Evolutionary conservation across 2,797 vertebrate genomes (phyloP), one percentile per base, ranked within the genome.

Genomic region (Valencia hispanica): DNA sequence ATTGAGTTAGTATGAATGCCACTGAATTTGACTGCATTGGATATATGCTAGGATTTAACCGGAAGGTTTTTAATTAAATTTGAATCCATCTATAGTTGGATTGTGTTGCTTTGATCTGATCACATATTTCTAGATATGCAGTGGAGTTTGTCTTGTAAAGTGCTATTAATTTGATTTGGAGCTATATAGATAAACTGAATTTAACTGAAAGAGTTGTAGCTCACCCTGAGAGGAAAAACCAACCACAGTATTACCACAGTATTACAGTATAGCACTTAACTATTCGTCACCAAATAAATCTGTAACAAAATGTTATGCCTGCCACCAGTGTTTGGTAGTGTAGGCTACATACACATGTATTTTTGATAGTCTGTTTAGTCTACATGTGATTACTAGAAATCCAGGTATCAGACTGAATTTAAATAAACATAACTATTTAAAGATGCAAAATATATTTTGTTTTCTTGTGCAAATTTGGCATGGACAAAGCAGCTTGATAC

Each of bases 401-500:
- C 41, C 22, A 32, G 69, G 41, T 43, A 41, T 72, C 1, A 68
- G 57, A 53, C 36, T 22, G 57, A 25, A 66, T 77, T 74, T 59
- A 25, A 77, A 76, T 68, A 9, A 74, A 69, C 61, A 27, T 43
- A 70, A 75, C 77, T 70, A 66, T 80, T 74, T 50, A 65, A 4
- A 0, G 5, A 48, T 50, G 68, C 30, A 51, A 18, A 65, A 73
- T 22, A 43, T 41, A 36, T 34, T 73, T 34, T 25, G 66, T 70
- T 55, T 61, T 32, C 27, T 20, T 39, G 25, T 86, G 70, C 36
- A 69, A 83, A 84, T 78, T 57, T 68, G 47, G 74, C n/a, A 75
- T 66, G 22, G 61, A 47, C 66, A 2, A 25, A 80, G 83, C 69
- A 34, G 72, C 77, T 70, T 71, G 69, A 79, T 71, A 78, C 59